Evolutionary conservation across 2,113 vertebrate genomes (phyloP), one percentile per base, ranked within the genome.

Genomic region (Tragulus kanchil): DNA sequence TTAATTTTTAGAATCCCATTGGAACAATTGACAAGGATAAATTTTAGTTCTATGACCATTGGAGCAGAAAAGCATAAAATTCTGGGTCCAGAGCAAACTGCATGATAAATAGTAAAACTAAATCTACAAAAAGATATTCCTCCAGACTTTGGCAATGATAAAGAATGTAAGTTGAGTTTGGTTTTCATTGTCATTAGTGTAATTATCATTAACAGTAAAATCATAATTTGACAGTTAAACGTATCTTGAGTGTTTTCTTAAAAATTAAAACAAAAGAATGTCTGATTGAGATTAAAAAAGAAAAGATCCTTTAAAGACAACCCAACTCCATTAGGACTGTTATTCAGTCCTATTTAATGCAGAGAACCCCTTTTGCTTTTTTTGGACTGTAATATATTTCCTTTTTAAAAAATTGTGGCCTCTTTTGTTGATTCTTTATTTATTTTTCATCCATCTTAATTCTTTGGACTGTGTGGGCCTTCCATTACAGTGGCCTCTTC

Each of bases 201-300:
- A 69, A 62, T 83, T 79, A 93, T 91, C 90, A 77, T 92, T 84
- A 73, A 56, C 54, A 65, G 23, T 50, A 21, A 95, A 86, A 92
- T 84, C 50, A 94, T 83, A 81, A 95, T 86, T 65, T 91, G 54
- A 81, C 84, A 79, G 88, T 36, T 50, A 97, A 77, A 77, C 77
- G 25, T 48, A 90, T 25, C 14, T 56, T 7, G 2, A 77, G 6
- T 89, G 4, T 84, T 96, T 95, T 82, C 71, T 95, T 64, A 48
- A 64, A 94, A 83, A 16, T 67, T 45, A 83, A 8, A 42, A 62
- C 45, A 71, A 84, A 42, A 93, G 0, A 26, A 45, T 3, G 45
- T 42, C 77, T 69, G 50, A 89, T 56, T 61, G 64, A 88, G 54
- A 89, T 81, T 1, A 5, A 58, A 56, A 69, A 77, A 86, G 89